Percentiles rank a stretch among this genome's conserved stretches.
Conservation (phyloP, 92 coral and sea anemone species). For the Desmophyllum pertusum region DNA sequence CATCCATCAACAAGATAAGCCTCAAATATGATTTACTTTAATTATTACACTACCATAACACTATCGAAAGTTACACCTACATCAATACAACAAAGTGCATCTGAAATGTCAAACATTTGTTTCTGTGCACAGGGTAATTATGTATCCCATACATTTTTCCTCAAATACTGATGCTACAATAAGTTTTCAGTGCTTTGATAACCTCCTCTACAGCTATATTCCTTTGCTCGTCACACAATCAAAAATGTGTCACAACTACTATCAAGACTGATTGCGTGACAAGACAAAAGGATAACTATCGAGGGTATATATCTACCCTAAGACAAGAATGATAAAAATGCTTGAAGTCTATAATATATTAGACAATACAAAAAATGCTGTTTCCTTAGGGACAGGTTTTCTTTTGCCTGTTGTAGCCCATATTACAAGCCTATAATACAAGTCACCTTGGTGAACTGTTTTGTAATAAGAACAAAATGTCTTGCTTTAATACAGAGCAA, state of each 20-base stretch:
- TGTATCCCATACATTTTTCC: slow-evolving; percentile 22
- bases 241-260: no score
- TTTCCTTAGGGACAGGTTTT: neutral
- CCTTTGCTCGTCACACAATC: neutral
- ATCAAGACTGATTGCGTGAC: neutral
- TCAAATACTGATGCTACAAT: slow-evolving; percentile 30
- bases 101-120: neutral
- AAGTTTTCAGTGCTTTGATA: neutral
- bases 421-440: slow-evolving; percentile 2
- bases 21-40: neutral
- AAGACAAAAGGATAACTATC: neutral
- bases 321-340: slow-evolving; percentile 29
- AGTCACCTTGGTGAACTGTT: neutral
- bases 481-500: neutral
- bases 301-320: neutral
- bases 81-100: slow-evolving; percentile 27
- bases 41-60: slow-evolving; percentile 3
- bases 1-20: neutral
- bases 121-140: slow-evolving; percentile 18
- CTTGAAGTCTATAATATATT: neutral
- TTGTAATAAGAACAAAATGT: neutral
- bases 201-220: no score
- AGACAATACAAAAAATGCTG: slow-evolving; percentile 8
- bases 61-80: slow-evolving; percentile 10
- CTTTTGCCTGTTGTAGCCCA: neutral